phyloP scores from a whole-genome alignment of 1,140 invertebrate genomes.

The Bradynema listronoti region DNA sequence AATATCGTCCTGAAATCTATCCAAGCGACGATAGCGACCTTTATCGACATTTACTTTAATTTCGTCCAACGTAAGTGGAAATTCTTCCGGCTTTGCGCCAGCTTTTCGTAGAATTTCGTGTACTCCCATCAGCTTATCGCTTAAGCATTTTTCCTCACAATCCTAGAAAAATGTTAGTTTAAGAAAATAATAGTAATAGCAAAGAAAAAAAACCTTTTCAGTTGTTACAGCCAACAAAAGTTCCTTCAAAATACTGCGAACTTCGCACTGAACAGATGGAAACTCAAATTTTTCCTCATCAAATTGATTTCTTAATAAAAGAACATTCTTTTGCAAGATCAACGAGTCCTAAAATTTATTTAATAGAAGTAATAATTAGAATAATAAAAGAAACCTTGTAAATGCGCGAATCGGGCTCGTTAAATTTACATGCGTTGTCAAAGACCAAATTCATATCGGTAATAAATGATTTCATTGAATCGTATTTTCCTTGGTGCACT shows the following conservation, averaged over 20 bases:
- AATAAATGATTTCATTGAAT: conserved; percentile 76
- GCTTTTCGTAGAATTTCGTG: conserved; percentile 76
- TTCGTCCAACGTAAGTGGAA: conserved; percentile 61
- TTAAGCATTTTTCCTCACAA: conserved; percentile 87
- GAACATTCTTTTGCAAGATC: conserved; percentile 77
- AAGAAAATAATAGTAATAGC: conserved; percentile 38
- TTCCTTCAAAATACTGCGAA: conserved; percentile 82
- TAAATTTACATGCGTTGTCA: conserved; percentile 98
- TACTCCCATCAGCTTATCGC: conserved; percentile 86
- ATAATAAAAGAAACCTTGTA: too few species aligned
- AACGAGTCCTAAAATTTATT: conserved; percentile 78
- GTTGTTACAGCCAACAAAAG: conserved; percentile 89
- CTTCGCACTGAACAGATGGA: conserved; percentile 39
- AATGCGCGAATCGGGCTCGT: conserved; percentile 95
- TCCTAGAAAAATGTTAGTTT: conserved; percentile 61
- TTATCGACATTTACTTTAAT: conserved; percentile 62
- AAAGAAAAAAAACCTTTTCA: conserved; percentile 62
- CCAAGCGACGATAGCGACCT: conserved; percentile 80
- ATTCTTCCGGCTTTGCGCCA: conserved; percentile 64
- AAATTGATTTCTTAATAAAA: conserved; percentile 81
- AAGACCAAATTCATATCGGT: conserved; percentile 93
- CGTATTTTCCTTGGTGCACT: conserved; percentile 36
- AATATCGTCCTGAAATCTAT: conserved; percentile 91
- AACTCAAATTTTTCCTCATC: conserved; percentile 69
- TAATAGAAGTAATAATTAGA: too few species aligned